These are phyloP conservation scores for Papilio helenus DNA, from an alignment of 1,140 invertebrate genomes.

Conservation along the genomic window DNA sequence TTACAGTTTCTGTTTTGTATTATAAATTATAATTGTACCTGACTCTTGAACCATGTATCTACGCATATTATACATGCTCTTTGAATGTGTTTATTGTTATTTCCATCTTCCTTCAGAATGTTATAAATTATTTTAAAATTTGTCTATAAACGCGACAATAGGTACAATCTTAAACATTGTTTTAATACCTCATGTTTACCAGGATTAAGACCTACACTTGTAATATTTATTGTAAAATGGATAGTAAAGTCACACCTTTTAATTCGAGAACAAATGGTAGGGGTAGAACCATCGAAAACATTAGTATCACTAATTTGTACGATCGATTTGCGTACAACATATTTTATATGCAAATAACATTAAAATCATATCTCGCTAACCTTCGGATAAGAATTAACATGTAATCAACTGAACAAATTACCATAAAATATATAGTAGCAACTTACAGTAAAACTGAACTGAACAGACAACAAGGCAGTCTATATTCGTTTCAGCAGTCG, in stretches of 20 bases:
- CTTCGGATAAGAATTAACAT: slow-evolving; percentile 25
- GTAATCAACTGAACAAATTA: background rate
- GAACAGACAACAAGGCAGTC: too few species aligned
- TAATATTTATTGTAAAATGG: too few species aligned
- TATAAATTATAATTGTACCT: background rate
- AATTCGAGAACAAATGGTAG: slow-evolving; percentile 14
- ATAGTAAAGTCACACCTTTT: background rate
- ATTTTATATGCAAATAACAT: slow-evolving; percentile 35
- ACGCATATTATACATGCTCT: too few species aligned
- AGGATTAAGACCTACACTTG: too few species aligned
- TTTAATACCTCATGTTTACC: too few species aligned
- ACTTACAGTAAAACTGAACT: background rate
- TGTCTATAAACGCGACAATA: background rate
- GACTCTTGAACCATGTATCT: background rate
- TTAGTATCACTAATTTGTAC: slow-evolving; percentile 31
- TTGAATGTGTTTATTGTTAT: background rate
- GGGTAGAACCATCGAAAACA: slow-evolving; percentile 11
- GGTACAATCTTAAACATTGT: too few species aligned
- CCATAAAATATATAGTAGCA: background rate
- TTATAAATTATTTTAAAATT: background rate
- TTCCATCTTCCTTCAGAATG: background rate
- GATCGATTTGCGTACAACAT: slow-evolving; percentile 31
- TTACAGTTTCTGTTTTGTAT: background rate
- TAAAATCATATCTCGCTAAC: slow-evolving; percentile 24
- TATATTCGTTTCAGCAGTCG: too few species aligned